These are phyloP conservation scores for Sciurus vulgaris DNA, from an alignment of 2,797 vertebrate species.

Conservation along the genomic window DNA sequence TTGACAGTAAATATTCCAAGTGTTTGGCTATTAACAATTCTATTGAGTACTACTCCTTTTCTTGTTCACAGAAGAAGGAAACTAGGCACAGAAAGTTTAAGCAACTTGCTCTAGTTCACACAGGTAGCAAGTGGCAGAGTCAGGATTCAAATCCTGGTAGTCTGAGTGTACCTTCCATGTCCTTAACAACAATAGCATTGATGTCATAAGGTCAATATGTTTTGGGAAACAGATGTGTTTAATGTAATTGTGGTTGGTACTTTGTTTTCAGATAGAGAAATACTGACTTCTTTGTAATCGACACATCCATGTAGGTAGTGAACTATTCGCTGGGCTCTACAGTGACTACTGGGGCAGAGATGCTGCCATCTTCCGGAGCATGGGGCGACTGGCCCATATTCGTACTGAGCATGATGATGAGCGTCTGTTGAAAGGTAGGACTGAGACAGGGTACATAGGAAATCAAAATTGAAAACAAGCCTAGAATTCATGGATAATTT, in stretches of 20 bases:
- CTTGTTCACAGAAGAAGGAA: neutral
- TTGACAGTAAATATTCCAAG: neutral
- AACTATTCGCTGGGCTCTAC: slow-evolving; percentile 95
- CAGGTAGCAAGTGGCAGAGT: neutral
- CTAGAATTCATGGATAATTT: neutral
- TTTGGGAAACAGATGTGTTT: neutral
- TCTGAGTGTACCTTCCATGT: neutral
- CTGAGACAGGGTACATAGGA: rapidly evolving
- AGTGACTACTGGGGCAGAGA: slow-evolving; percentile 98
- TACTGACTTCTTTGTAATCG: neutral
- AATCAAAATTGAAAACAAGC: neutral
- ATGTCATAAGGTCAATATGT: neutral
- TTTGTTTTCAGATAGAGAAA: neutral
- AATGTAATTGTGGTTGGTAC: neutral
- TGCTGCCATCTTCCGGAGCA: slow-evolving; percentile 93
- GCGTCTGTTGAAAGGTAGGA: slow-evolving; percentile 93
- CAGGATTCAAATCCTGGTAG: neutral
- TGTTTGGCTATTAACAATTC: neutral
- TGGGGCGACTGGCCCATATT: slow-evolving; percentile 91
- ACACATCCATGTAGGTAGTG: slow-evolving; percentile 88
- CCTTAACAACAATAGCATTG: neutral
- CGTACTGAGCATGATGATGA: slow-evolving; percentile 95
- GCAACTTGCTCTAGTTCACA: neutral
- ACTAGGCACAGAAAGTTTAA: neutral
- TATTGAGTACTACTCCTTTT: neutral